Conservation (phyloP, 2,113 vertebrate species). For the Epinephelus lanceolatus region DNA sequence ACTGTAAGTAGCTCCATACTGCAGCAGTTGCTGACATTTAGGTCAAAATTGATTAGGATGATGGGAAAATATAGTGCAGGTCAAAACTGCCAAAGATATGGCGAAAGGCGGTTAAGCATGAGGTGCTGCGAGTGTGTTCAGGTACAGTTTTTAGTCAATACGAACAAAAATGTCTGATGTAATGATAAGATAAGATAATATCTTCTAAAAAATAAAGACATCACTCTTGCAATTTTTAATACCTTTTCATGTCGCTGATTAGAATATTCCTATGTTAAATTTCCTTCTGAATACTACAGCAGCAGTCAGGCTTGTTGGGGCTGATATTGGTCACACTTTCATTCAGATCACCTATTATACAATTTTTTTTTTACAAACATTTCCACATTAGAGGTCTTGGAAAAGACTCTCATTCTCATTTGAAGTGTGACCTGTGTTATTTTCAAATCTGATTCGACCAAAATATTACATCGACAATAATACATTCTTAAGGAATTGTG, state of each 20-base stretch:
- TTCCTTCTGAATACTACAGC: no score
- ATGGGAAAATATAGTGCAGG: conserved; percentile 39
- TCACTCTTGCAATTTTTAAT: not conserved
- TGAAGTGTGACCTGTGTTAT: not conserved
- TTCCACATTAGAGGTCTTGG: not conserved
- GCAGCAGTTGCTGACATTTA: conserved; percentile 47
- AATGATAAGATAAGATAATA: not conserved
- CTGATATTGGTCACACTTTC: not conserved
- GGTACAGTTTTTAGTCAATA: not conserved
- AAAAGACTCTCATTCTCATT: not conserved
- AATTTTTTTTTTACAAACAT: not conserved
- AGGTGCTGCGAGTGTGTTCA: not conserved
- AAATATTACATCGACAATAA: no score
- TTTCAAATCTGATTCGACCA: not conserved
- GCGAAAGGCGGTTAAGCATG: not conserved
- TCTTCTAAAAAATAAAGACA: no score
- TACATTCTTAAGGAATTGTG: no score
- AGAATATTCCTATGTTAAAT: not conserved
- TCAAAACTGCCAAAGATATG: conserved; percentile 28
- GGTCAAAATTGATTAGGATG: conserved; percentile 38
- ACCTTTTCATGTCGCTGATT: not conserved
- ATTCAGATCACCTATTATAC: not conserved
- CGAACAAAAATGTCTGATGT: not conserved
- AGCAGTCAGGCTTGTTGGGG: not conserved
- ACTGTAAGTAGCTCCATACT: conserved; percentile 29